Conservation (phyloP, 2,888 invertebrate genomes). For the Ptychoptera albimana region DNA sequence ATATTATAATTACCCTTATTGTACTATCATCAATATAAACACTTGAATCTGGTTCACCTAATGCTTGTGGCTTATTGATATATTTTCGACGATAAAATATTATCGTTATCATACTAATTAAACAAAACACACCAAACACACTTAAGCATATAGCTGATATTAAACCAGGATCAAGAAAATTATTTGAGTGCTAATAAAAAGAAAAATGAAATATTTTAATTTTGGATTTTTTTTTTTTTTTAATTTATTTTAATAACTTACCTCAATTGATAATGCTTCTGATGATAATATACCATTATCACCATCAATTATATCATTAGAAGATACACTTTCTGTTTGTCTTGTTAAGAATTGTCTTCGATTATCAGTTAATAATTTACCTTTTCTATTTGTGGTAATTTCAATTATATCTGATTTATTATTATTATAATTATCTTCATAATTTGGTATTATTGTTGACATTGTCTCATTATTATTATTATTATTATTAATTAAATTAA, state of each 20-base stretch:
- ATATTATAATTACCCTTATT: conserved; percentile 48
- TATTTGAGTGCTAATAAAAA: conserved; percentile 21
- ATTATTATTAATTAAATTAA: no score
- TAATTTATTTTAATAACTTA: conserved; percentile 10
- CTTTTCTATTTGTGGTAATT: no score
- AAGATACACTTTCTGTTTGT: no score
- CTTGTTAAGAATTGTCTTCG: no score
- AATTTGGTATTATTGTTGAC: no score
- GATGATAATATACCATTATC: conserved; percentile 24
- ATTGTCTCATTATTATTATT: no score
- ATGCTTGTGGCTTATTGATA: conserved; percentile 67
- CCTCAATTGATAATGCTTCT: conserved; percentile 22
- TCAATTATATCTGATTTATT: no score
- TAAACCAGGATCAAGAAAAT: conserved; percentile 43
- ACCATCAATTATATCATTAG: conserved; percentile 15
- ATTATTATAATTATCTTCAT: no score
- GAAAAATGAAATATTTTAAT: background rate
- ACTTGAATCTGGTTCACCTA: conserved; percentile 74
- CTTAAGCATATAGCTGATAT: conserved; percentile 56
- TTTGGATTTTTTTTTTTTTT: background rate
- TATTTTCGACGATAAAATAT: conserved; percentile 54
- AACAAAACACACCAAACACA: conserved; percentile 43
- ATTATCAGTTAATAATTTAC: no score
- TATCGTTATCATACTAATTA: conserved; percentile 48
- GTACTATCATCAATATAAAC: conserved; percentile 78